Percentiles rank a stretch among this genome's conserved stretches.
These are phyloP conservation scores for Coturnix japonica DNA, from an alignment of 2,113 vertebrate genomes.

Conservation along the genomic window DNA sequence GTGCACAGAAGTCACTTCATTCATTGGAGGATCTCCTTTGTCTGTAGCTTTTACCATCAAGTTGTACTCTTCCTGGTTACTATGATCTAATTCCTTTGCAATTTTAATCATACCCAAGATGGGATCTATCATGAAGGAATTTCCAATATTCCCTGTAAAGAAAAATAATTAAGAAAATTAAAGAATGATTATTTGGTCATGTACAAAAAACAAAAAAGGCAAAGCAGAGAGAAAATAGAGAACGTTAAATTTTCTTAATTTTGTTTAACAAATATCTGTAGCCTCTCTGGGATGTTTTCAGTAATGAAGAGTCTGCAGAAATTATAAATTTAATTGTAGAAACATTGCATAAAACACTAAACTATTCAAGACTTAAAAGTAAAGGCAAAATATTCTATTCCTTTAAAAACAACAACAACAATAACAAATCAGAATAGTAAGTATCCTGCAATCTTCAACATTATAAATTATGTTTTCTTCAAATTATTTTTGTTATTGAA, in stretches of 20 bases:
- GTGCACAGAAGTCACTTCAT: constrained; percentile 84
- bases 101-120: constrained; percentile 89
- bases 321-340: background rate
- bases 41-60: constrained; percentile 91
- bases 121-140: constrained; percentile 91
- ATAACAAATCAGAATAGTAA: background rate
- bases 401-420: background rate
- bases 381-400: background rate
- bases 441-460: background rate
- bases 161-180: background rate
- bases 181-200: background rate
- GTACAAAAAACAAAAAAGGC: background rate
- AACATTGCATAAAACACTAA: background rate
- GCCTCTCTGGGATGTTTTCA: background rate
- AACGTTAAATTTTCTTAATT: background rate
- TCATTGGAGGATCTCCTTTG: constrained; percentile 85
- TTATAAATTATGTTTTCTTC: background rate
- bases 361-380: background rate
- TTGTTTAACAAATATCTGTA: background rate
- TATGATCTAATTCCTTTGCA: constrained; percentile 91
- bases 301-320: background rate
- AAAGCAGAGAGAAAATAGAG: accelerated
- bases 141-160: constrained; percentile 90
- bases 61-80: constrained; percentile 87
- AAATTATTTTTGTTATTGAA: background rate